phyloP scores from a whole-genome alignment of 2,797 vertebrate species.

The Diplodus sargus region DNA sequence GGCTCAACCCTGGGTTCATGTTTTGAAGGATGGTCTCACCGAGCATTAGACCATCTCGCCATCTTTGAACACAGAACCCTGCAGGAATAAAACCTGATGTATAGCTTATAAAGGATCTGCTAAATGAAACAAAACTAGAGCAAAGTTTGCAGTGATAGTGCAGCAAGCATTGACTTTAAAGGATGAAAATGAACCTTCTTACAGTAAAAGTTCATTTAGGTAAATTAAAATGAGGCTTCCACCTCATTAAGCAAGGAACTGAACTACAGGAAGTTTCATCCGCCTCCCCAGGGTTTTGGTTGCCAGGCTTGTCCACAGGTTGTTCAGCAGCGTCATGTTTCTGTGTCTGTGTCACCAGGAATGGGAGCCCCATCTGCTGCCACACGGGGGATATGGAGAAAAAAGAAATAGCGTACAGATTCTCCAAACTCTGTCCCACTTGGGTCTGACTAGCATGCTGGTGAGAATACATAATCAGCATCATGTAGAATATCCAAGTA shows the following conservation, averaged over 20 bases:
- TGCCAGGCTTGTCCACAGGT: slow-evolving; percentile 46
- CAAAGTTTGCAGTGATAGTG: not conserved
- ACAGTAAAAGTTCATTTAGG: slow-evolving; percentile 17
- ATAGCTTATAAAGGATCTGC: not conserved
- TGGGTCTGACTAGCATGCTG: slow-evolving; percentile 40
- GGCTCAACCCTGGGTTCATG: slow-evolving; percentile 42
- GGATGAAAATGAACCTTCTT: slow-evolving; percentile 4
- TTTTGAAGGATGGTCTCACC: slow-evolving; percentile 28
- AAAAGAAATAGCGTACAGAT: slow-evolving; percentile 22
- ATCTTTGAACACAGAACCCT: slow-evolving; percentile 5
- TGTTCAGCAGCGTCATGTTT: slow-evolving; percentile 48
- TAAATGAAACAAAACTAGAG: slow-evolving; percentile 3
- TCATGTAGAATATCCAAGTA: slow-evolving; percentile 21
- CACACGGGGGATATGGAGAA: slow-evolving; percentile 22
- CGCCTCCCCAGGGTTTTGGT: slow-evolving; percentile 27
- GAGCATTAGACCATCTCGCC: slow-evolving; percentile 1
- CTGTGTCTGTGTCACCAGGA: slow-evolving; percentile 45
- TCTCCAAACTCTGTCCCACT: slow-evolving; percentile 51
- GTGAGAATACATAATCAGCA: slow-evolving; percentile 60
- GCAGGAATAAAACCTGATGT: not conserved
- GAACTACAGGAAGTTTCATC: slow-evolving; percentile 26
- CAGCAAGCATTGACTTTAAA: not conserved
- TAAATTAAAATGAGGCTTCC: slow-evolving; percentile 26
- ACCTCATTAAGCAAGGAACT: slow-evolving; percentile 50
- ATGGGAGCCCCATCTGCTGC: slow-evolving; percentile 59